A percentile compares a stretch with the other conserved stretches of the same genome.
These are phyloP conservation scores for Tupaia chinensis DNA, from an alignment of 2,113 vertebrate genomes.

Conservation along the genomic window DNA sequence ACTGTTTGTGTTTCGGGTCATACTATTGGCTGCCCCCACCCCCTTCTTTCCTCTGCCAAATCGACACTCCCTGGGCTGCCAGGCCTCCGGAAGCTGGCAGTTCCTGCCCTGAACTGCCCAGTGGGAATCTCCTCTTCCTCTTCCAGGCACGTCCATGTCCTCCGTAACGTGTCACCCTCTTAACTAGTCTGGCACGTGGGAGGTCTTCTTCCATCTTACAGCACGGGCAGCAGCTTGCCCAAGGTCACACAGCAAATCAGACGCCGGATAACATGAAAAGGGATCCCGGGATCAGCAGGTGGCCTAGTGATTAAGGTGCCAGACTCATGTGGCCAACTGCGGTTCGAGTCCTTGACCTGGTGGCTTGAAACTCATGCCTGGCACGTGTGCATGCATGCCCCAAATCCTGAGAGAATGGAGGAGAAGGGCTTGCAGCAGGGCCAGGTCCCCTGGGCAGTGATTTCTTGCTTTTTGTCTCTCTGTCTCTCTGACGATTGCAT, in stretches of 20 bases:
- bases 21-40: constrained; percentile 29
- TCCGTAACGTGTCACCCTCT: background rate
- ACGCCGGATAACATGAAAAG: background rate
- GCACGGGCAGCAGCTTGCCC: background rate
- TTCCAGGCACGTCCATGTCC: background rate
- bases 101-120: constrained; percentile 31
- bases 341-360: too few species aligned
- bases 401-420: too few species aligned
- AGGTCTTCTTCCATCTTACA: background rate
- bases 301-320: too few species aligned
- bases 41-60: constrained; percentile 66
- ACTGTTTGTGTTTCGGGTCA: constrained; percentile 83
- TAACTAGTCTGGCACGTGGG: background rate
- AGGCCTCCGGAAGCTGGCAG: constrained; percentile 26
- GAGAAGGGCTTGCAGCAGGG: too few species aligned
- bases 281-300: background rate
- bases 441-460: too few species aligned
- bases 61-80: constrained; percentile 45
- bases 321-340: too few species aligned
- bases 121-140: constrained; percentile 60
- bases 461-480: too few species aligned
- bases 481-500: too few species aligned
- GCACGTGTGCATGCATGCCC: too few species aligned
- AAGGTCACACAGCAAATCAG: background rate
- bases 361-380: too few species aligned